phyloP scores from a whole-genome alignment of 2,797 vertebrate species.

The Chloroceryle inda region DNA sequence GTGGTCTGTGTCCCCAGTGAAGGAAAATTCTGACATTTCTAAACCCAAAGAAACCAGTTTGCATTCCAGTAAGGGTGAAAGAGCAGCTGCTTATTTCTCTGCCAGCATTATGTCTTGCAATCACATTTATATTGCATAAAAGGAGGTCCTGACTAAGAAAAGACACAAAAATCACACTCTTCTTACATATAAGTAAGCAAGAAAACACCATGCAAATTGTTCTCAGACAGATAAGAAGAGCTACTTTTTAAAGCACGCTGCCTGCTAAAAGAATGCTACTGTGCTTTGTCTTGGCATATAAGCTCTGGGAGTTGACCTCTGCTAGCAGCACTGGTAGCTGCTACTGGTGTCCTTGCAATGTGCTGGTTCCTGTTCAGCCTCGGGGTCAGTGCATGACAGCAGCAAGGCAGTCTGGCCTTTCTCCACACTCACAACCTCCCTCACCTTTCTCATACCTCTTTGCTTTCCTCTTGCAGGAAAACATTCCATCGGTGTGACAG shows the following conservation, averaged over 20 bases:
- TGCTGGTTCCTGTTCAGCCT: background rate
- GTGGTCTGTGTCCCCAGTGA: background rate
- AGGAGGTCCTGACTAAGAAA: background rate
- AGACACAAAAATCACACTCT: background rate
- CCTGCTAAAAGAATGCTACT: background rate
- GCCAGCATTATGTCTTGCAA: background rate
- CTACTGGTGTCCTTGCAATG: background rate
- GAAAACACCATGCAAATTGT: background rate
- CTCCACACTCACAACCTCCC: background rate
- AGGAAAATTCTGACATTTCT: background rate
- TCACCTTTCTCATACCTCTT: background rate
- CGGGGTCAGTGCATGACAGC: background rate
- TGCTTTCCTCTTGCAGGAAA: slow-evolving; percentile 57
- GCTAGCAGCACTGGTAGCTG: background rate
- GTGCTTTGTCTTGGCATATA: background rate
- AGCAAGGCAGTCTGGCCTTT: background rate
- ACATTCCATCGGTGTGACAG: slow-evolving; percentile 44
- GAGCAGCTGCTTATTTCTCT: background rate
- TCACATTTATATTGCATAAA: background rate
- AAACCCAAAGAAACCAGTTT: background rate
- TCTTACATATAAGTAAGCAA: background rate
- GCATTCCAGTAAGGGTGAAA: background rate
- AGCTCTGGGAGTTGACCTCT: accelerated
- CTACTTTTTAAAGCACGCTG: background rate
- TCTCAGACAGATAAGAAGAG: background rate